A percentile compares a stretch with the other conserved stretches of the same genome.
phyloP scores from a whole-genome alignment of 1,140 invertebrate species.

The Sarcophaga peregrina region DNA sequence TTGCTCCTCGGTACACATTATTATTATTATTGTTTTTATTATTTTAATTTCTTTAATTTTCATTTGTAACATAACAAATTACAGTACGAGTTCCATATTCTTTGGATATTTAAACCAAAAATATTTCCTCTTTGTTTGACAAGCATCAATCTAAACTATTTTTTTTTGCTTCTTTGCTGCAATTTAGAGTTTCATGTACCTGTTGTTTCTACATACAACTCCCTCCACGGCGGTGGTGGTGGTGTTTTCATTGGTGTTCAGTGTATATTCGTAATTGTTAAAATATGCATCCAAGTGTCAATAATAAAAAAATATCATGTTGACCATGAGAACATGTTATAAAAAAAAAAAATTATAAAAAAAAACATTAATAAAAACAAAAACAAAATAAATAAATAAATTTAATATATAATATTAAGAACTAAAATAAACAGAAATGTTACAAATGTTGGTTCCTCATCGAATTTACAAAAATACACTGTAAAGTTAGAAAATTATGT shows the following conservation, averaged over 20 bases:
- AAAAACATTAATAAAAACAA: conserved; percentile 34
- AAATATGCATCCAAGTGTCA: conserved; percentile 44
- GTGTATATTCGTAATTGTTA: conserved; percentile 7
- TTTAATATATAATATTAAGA: conserved; percentile 23
- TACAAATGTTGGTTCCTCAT: conserved; percentile 55
- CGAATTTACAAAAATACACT: not conserved
- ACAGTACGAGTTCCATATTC: not conserved
- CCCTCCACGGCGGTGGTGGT: not conserved
- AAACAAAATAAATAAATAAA: conserved; percentile 11
- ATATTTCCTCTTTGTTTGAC: not conserved
- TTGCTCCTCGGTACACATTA: not conserved
- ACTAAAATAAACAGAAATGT: conserved; percentile 57
- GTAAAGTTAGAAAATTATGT: not conserved
- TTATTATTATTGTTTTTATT: not conserved
- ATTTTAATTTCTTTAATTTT: not conserved
- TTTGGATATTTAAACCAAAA: not conserved
- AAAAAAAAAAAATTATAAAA: conserved; percentile 56
- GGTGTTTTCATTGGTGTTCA: too few species aligned
- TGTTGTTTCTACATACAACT: not conserved
- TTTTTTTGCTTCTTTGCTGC: not conserved
- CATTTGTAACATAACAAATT: not conserved
- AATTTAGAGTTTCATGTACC: not conserved
- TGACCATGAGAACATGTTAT: conserved; percentile 66
- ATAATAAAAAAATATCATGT: conserved; percentile 54
- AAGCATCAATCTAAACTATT: not conserved